phyloP scores from a whole-genome alignment of 2,113 vertebrate genomes.

The Myiozetetes cayanensis region DNA sequence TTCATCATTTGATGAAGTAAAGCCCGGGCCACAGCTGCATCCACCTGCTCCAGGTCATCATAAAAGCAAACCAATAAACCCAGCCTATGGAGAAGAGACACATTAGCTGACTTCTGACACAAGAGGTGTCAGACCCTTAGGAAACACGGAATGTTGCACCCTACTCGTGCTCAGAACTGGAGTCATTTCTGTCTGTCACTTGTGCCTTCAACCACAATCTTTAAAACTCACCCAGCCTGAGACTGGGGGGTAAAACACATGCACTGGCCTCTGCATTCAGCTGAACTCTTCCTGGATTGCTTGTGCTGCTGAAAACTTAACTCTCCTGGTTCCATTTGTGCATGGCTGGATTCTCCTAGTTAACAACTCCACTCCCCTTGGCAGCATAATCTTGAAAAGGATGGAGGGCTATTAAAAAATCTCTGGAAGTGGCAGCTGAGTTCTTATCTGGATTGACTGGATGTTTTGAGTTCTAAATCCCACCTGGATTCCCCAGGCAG shows the following conservation, averaged over 20 bases:
- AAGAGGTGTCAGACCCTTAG: not conserved
- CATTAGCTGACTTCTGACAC: not conserved
- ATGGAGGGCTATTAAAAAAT: not conserved
- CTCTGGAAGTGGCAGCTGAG: not conserved
- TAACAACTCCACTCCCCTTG: not conserved
- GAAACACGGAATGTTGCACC: not conserved
- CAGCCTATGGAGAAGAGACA: conserved; percentile 59
- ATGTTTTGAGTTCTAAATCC: not conserved
- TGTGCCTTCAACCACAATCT: not conserved
- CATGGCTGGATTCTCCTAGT: not conserved
- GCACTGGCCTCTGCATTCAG: not conserved
- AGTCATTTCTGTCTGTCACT: not conserved
- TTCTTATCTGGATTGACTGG: not conserved
- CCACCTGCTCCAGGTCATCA: conserved; percentile 70
- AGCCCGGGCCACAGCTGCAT: conserved; percentile 68
- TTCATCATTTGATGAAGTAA: conserved; percentile 85
- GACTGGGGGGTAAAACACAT: not conserved
- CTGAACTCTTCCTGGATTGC: not conserved
- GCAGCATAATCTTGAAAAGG: not conserved
- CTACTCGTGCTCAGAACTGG: not conserved
- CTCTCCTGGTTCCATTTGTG: not conserved
- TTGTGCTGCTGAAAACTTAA: not conserved
- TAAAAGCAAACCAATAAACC: conserved; percentile 84
- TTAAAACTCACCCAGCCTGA: not conserved
- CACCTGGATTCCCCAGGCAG: not conserved